Percentiles rank a stretch among this genome's conserved stretches.
Evolutionary conservation across 2,797 vertebrate species (phyloP).

Genomic region (Poecilia gillii): DNA sequence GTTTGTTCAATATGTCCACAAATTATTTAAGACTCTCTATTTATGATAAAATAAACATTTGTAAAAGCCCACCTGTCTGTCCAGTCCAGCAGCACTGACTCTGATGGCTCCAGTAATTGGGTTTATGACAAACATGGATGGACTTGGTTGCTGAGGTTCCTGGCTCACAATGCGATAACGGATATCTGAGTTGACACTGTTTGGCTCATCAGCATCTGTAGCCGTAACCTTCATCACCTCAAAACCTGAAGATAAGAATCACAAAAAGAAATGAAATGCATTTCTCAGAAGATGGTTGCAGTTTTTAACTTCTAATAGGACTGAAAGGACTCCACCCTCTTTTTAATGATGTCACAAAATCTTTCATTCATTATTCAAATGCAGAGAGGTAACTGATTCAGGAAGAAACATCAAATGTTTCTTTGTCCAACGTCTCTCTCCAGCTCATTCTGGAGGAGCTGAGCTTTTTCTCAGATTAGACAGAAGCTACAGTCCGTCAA

Average conservation of each 20-base stretch:
- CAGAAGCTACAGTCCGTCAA: no score
- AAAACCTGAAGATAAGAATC: conserved; percentile 69
- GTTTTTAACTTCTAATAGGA: neutral
- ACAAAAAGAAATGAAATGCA: neutral
- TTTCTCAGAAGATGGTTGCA: neutral
- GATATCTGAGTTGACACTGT: conserved; percentile 76
- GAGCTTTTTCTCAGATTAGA: no score
- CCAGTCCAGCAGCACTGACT: accelerated
- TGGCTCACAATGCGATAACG: conserved; percentile 77
- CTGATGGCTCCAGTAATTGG: conserved; percentile 66
- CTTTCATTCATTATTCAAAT: neutral
- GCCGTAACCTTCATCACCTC: conserved; percentile 85
- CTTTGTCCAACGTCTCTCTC: no score
- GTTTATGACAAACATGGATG: conserved; percentile 71
- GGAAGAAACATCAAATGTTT: no score
- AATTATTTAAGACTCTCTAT: neutral
- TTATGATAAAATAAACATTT: neutral
- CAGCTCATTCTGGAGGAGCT: no score
- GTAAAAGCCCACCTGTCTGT: neutral
- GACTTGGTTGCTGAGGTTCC: neutral
- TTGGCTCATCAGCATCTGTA: conserved; percentile 78
- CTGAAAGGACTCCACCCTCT: neutral
- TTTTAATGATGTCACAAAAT: neutral
- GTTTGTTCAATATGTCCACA: neutral
- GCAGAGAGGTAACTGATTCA: no score